These are phyloP conservation scores for Gymnobelideus leadbeateri DNA, from an alignment of 2,113 vertebrate species.

Conservation along the genomic window DNA sequence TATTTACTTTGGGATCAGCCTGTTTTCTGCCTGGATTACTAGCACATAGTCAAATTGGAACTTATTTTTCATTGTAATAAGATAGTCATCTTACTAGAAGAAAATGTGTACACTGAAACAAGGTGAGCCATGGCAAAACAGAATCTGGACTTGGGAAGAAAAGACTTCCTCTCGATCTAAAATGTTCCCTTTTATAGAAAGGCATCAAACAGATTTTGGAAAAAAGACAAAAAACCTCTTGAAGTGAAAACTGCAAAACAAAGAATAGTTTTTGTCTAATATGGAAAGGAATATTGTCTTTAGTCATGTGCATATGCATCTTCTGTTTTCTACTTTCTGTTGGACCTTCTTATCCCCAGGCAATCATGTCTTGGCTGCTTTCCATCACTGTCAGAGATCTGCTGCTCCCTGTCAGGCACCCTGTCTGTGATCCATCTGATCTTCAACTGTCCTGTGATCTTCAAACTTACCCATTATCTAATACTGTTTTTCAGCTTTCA, in stretches of 20 bases:
- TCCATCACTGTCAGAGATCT: background rate
- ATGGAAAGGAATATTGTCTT: background rate
- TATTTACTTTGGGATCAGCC: slow-evolving; percentile 11
- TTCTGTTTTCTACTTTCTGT: background rate
- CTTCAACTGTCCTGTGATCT: no score
- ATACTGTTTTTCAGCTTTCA: background rate
- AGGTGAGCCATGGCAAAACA: background rate
- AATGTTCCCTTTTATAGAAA: background rate
- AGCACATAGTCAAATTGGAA: background rate
- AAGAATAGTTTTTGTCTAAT: background rate
- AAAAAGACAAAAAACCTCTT: background rate
- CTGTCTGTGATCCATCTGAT: no score
- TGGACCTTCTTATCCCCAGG: background rate
- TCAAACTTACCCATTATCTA: background rate
- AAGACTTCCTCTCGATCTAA: background rate
- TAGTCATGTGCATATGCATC: background rate
- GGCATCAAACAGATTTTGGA: background rate
- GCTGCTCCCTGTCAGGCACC: no score
- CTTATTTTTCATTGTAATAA: slow-evolving; percentile 37
- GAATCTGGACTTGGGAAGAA: background rate
- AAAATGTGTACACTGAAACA: slow-evolving; percentile 1
- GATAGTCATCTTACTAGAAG: background rate
- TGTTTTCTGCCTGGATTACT: background rate
- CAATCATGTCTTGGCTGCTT: background rate
- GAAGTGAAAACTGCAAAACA: background rate